A percentile compares a stretch with the other conserved stretches of the same genome.
Evolutionary conservation across 2,888 invertebrate genomes (phyloP).

Genomic region (Neoitamus cyanurus): DNA sequence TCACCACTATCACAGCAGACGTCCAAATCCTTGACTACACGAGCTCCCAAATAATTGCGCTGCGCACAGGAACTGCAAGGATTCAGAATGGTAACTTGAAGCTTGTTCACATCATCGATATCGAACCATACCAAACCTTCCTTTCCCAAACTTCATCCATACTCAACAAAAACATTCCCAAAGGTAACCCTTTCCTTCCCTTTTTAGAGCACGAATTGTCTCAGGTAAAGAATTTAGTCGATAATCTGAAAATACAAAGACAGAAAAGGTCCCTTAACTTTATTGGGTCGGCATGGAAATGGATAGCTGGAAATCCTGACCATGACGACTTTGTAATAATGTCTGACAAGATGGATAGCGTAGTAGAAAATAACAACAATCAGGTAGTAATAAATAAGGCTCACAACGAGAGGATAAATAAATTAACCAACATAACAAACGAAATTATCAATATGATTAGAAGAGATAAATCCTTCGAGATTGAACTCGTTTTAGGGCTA

Average conservation of each 20-base stretch:
- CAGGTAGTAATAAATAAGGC: slow-evolving; percentile 7
- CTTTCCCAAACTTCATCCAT: neutral
- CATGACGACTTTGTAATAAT: slow-evolving; percentile 25
- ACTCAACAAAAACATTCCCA: neutral
- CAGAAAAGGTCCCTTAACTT: slow-evolving; percentile 26
- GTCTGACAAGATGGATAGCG: neutral
- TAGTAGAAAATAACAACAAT: slow-evolving; percentile 28
- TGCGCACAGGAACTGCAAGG: slow-evolving; percentile 44
- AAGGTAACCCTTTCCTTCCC: neutral
- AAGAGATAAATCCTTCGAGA: neutral
- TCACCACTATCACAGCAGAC: neutral
- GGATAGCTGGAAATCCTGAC: slow-evolving; percentile 12
- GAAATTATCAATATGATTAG: neutral
- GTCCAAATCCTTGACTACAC: slow-evolving; percentile 46
- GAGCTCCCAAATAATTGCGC: slow-evolving; percentile 46
- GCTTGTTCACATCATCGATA: slow-evolving; percentile 49
- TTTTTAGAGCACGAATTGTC: neutral
- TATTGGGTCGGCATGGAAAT: slow-evolving; percentile 32
- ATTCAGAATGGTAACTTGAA: slow-evolving; percentile 44
- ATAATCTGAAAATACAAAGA: slow-evolving; percentile 14
- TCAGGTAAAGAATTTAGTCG: neutral
- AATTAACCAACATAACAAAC: neutral
- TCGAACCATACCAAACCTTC: slow-evolving; percentile 30
- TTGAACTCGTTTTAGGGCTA: neutral
- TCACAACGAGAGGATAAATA: slow-evolving; percentile 2